Base-by-base conservation (phyloP, 2,113 vertebrate species). In the Petromus typicus region DNA sequence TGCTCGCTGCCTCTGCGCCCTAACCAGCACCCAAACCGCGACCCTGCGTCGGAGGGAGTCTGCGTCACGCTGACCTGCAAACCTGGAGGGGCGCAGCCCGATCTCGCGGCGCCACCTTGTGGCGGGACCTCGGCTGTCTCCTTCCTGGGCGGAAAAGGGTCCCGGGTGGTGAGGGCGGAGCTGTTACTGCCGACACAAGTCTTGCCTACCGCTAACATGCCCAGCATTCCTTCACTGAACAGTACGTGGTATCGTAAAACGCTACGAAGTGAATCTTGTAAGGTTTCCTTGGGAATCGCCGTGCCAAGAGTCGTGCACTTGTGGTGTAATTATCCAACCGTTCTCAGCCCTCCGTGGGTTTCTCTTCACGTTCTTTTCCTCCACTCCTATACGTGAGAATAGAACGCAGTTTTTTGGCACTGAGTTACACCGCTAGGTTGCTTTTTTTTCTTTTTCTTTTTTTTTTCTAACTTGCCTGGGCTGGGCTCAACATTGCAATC, bases 41-140 rank as follows among this genome's bases (percentile, higher is more conserved):
- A 63, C 2, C 59, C 61, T 43, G 20, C 34, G n/a, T 13, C 51
- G 4, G 45, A 4, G 20, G 25, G n/a, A 63, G 30, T 20, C 48
- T 5, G 40, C 48, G 7, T 78, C 30, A 16, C 75, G 7, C 18
- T 7, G 2, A 1, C 71, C 5, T 13, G 71, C 71, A 2, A 27
- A 7, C 40, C 40, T 3, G 71, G 40, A 76, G 45, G 5, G 5
- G 30, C 75, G 14, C 45, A n/a, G 48, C 30, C 30, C 7, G 48
- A 17, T 84, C 64, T 86, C 79, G 45, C 69, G 63, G 79, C 45
- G 12, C 96, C 96, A 93, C 30, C 96, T 94, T 20, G 89, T 94
- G 96, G 91, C 32, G 0, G 0, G 12, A 27, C 40, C 7, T 54
- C 54, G 48, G 1, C 64, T 76, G 43, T 45, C 37, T 25, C 56